phyloP scores from a whole-genome alignment of 2,113 vertebrate species.

The Beaufortia kweichowensis region DNA sequence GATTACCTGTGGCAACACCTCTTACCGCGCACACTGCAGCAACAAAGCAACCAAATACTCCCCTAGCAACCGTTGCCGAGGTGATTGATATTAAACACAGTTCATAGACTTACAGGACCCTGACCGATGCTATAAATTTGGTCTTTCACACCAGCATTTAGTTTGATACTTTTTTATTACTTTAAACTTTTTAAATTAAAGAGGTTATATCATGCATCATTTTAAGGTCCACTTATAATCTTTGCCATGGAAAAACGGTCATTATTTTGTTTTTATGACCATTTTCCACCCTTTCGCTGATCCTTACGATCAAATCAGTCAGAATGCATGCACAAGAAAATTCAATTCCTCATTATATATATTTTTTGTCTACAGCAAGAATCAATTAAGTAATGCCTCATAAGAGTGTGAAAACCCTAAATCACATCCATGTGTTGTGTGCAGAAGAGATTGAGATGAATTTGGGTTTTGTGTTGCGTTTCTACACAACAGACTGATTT shows the following conservation, averaged over 20 bases:
- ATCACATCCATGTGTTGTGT: neutral
- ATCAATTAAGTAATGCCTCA: neutral
- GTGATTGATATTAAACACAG: constrained; percentile 12
- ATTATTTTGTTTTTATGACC: no score
- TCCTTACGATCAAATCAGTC: no score
- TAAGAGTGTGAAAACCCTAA: neutral
- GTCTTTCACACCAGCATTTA: neutral
- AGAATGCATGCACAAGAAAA: no score
- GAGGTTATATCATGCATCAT: no score
- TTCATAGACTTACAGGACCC: neutral
- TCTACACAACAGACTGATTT: constrained; percentile 46
- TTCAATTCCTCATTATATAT: no score
- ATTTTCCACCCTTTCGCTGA: no score
- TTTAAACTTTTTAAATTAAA: no score
- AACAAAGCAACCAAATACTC: constrained; percentile 61
- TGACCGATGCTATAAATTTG: no score
- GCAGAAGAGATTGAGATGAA: constrained; percentile 20
- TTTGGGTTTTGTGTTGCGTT: constrained; percentile 24
- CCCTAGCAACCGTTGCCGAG: constrained; percentile 37
- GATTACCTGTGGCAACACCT: constrained; percentile 55
- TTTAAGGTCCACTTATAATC: no score
- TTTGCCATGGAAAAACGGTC: no score
- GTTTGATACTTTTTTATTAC: no score
- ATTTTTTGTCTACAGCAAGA: no score
- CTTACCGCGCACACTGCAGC: constrained; percentile 49